Base-by-base conservation (phyloP, 1,140 invertebrate genomes). In the Drosophila burlai region DNA sequence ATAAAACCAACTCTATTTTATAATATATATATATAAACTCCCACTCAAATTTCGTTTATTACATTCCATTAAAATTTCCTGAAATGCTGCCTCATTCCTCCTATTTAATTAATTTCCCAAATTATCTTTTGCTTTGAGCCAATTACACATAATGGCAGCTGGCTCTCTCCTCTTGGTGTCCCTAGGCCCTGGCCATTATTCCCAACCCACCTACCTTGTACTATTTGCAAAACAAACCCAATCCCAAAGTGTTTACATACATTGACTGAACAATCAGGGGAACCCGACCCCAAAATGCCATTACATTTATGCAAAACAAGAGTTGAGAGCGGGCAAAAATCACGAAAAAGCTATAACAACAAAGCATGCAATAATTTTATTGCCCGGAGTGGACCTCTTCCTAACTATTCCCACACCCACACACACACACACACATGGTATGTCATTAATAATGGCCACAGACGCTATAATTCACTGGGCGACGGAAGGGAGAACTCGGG, bases 301-400 rank as follows among this genome's bases (percentile, higher is more conserved):
- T 83, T 79, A 69, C 67, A 90, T 89, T 90, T 90, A 89, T 89
- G 84, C 84, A 89, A 84, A 83, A 72, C 64, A 36, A 38, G 29
- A 45, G 55, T 16, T 49, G 45, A 58, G 40, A 36, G 68, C 31
- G 55, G 69, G 67, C 57, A 73, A 73, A 81, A 89, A 89, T 89
- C 85, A 90, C 78, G 85, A 76, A 89, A 84, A 81, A 79, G 85
- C 81, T 69, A 90, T 81, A 90, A 90, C 78, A 90, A 80, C 78
- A 83, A 89, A 90, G 81, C 85, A 89, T 90, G 81, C 81, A 81
- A 89, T 85, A 85, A 90, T 89, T 81, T 79, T 84, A 85, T 90
- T 84, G 75, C 66, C 64, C 42, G 24, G 40, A 58, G 40, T 45
- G 55, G 68, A 73, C 54, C 58, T 65, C 54, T 47, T 65, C 38